phyloP scores from a whole-genome alignment of 1,140 invertebrate species.

The Meteorus sp. region DNA sequence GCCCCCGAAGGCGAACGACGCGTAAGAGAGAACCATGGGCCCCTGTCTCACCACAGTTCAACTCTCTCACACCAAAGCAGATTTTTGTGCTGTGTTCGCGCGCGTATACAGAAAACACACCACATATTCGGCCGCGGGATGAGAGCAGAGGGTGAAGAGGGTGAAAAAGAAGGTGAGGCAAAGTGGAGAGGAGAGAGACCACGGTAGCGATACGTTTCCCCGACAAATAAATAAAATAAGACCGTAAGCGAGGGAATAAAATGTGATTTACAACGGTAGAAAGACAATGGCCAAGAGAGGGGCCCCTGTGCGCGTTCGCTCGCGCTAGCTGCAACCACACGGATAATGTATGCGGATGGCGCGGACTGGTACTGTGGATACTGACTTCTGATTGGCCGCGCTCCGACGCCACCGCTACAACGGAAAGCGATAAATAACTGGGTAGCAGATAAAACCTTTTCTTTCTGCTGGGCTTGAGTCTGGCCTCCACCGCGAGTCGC shows the following conservation, averaged over 20 bases:
- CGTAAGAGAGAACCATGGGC: too few relatives aligned
- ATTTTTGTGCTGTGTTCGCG: background rate
- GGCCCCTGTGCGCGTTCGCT: constrained; percentile 13
- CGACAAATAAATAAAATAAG: constrained; percentile 56
- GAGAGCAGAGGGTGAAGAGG: constrained; percentile 11
- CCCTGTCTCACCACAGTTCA: background rate
- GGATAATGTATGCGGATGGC: constrained; percentile 61
- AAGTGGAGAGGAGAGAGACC: constrained; percentile 32
- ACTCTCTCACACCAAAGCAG: background rate
- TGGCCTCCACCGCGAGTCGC: constrained; percentile 25
- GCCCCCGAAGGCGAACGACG: too few relatives aligned
- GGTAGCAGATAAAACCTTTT: constrained; percentile 59
- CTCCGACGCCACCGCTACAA: constrained; percentile 57
- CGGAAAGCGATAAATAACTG: constrained; percentile 60
- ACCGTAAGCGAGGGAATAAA: constrained; percentile 59
- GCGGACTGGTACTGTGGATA: constrained; percentile 58
- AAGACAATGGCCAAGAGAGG: constrained; percentile 57
- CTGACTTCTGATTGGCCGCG: constrained; percentile 58
- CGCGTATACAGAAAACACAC: constrained; percentile 27
- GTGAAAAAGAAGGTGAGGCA: constrained; percentile 10
- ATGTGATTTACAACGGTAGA: constrained; percentile 60
- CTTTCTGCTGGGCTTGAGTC: constrained; percentile 45
- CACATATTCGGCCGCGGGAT: background rate
- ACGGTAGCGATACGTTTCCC: constrained; percentile 58
- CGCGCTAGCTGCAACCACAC: constrained; percentile 36